These are phyloP conservation scores for Drosophila teissieri DNA, from an alignment of 1,140 invertebrate genomes.

Conservation along the genomic window DNA sequence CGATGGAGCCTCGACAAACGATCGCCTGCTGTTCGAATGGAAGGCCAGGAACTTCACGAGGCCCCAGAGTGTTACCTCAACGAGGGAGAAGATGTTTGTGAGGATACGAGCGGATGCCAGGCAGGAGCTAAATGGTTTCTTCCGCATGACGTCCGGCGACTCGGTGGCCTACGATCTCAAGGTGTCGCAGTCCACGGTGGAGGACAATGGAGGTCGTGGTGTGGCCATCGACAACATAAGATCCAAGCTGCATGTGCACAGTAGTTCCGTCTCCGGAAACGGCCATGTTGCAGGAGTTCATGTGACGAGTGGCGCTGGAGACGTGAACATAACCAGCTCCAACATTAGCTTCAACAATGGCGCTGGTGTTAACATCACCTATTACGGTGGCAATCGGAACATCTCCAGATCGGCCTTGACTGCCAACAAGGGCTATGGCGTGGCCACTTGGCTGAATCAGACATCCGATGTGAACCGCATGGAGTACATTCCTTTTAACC, in stretches of 20 bases:
- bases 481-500: conserved; percentile 91
- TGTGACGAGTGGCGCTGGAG: conserved; percentile 93
- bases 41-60: conserved; percentile 91
- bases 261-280: conserved; percentile 93
- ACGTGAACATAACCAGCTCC: conserved; percentile 96
- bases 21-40: conserved; percentile 89
- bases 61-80: conserved; percentile 93
- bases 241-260: conserved; percentile 91
- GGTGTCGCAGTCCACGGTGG: conserved; percentile 92
- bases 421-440: conserved; percentile 93
- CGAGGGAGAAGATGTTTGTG: conserved; percentile 90
- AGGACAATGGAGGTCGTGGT: conserved; percentile 96
- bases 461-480: conserved; percentile 88
- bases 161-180: conserved; percentile 95
- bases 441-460: conserved; percentile 95
- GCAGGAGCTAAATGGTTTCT: conserved; percentile 89
- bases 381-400: conserved; percentile 95
- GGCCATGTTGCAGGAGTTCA: conserved; percentile 95
- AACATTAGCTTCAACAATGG: conserved; percentile 96
- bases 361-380: conserved; percentile 95
- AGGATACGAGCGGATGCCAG: conserved; percentile 89
- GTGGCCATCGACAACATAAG: conserved; percentile 93
- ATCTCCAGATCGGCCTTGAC: conserved; percentile 92
- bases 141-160: conserved; percentile 90
- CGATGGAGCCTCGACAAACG: conserved; percentile 90